Base-by-base conservation (phyloP, 2,888 invertebrate species). In the Drosophila fulvimacula region DNA sequence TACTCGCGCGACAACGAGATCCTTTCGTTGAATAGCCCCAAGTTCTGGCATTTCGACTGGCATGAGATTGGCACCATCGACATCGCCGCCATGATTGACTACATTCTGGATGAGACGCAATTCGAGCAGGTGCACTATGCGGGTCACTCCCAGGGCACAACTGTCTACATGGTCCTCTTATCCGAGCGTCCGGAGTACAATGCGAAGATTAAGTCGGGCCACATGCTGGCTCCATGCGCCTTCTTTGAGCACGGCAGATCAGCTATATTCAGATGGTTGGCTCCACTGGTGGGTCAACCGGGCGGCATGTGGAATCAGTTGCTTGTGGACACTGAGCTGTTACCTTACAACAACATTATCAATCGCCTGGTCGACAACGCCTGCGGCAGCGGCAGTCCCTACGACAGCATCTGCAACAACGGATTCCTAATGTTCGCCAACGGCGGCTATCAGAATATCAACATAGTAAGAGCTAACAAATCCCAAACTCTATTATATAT, bases 51-150 rank as follows among this genome's bases (percentile, higher is more conserved):
- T 38, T 92, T 92, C 57, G 97, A 97, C 81, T 98, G 96, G 94
- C 97, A 98, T 89, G 97, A 99, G 92, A 96, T 98, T 93, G 98
- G 96, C 1, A 92, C 95, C 46, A 95, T 96, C 89, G 92, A 92
- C 67, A 59, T 92, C 9, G 79, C 92, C 0, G 75, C 90, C 11
- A 90, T 91, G 86, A 86, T 92, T 30, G 91, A 92, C 63, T 91
- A 81, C 32, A 88, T 92, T 5, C 52, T 87, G 15, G 58, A 61
- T 0, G 5, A 49, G 4, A 92, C 90, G 0, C 70, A 72, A 5
- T 60, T 66, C 19, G 0, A 24, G 1, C 53, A 85, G 38, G 13
- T 92, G 5, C 90, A 91, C 64, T 92, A 91, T 60, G 83, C 76
- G 13, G 91, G 91, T 0, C 92, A 92, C 63, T 92, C 92, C 0